phyloP scores from a whole-genome alignment of 2,888 invertebrate species.

The Limnephilus rhombicus region DNA sequence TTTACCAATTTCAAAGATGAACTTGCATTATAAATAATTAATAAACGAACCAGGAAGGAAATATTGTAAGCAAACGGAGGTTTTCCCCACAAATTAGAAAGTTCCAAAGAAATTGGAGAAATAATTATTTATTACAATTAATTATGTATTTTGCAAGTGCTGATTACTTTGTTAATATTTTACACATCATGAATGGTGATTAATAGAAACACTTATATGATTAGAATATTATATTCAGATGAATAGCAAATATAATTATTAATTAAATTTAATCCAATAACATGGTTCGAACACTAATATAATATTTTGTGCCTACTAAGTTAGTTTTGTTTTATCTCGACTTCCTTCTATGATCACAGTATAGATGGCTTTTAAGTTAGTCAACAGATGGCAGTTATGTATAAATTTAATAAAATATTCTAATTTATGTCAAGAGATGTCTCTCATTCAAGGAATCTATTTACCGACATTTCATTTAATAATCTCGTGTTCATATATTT shows the following conservation, averaged over 20 bases:
- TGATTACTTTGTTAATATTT: background rate
- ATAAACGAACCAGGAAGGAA: background rate
- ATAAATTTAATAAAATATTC: background rate
- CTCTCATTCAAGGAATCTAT: background rate
- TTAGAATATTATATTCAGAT: background rate
- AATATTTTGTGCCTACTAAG: background rate
- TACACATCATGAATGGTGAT: background rate
- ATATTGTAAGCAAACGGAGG: background rate
- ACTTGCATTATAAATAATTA: background rate
- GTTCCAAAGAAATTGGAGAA: background rate
- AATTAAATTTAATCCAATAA: background rate
- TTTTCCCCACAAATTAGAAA: background rate
- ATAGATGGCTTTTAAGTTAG: no score
- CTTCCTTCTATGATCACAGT: no score
- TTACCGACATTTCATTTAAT: background rate
- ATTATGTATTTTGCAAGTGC: background rate
- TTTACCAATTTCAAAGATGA: background rate
- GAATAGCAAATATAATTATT: background rate
- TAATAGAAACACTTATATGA: background rate
- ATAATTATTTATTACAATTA: background rate
- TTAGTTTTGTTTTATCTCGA: background rate
- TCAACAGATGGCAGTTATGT: no score
- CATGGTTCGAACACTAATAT: background rate
- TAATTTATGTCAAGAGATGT: background rate
- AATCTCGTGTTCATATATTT: no score